Evolutionary conservation across 2,888 invertebrate genomes (phyloP), one percentile per base, ranked within the genome.

Genomic region (Blastobasis adustella): DNA sequence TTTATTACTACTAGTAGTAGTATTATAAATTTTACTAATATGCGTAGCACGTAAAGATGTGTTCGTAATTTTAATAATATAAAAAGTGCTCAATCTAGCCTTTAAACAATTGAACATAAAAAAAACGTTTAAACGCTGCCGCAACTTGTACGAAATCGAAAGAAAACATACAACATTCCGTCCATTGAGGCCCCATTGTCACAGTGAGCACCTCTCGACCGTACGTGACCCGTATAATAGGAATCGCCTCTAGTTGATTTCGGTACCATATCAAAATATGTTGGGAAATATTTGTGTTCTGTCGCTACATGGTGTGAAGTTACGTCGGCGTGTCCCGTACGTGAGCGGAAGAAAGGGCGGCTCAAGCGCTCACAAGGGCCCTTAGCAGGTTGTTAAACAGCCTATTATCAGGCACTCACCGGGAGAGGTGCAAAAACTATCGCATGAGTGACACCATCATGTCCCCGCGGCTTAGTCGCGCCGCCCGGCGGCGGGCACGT

Each of bases 311-410:
- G 65, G 69, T 68, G 70, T 64, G 76, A 76, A 69, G 73, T 76
- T 69, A 64, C 69, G 66, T 60, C 65, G 67, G 77, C 68, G 76
- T 76, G 65, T 67, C 71, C 67, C 67, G 80, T 66, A 87, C 87
- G 87, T 88, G 87, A 86, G 23, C 80, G 48, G 50, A 58, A 82
- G 73, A 87, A 88, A 49, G 69, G 77, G 76, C 80, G 79, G 80
- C 73, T 53, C 54, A 58, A 55, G 62, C 45, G 45, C 49, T 37
- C 7, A 49, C 61, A 69, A 73, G 68, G 63, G 69, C 65, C 69
- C 67, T 63, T 65, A 65, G 79, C 86, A 87, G 85, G 87, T 88
- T 88, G 87, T 88, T 82, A 85, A 87, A 84, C 83, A 61, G 60
- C 58, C 71, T 73, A 79, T 82, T 85, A 84, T 78, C 82, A 64